Base-by-base conservation (phyloP, 2,888 invertebrate genomes). In the Agrochola lychnidis region DNA sequence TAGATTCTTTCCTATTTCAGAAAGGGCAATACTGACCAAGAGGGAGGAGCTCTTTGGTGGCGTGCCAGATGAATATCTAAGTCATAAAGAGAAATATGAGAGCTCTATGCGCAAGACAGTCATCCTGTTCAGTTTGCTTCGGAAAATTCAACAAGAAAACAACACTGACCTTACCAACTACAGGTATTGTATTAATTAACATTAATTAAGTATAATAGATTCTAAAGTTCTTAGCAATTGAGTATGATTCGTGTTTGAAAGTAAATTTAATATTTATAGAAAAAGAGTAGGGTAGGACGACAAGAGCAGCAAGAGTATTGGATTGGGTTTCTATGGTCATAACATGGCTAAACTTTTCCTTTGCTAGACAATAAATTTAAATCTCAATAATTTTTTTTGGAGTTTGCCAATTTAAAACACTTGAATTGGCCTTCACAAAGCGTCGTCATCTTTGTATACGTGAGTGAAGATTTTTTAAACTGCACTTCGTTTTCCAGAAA, bases 11-110 rank as follows among this genome's bases (percentile, higher is more conserved):
- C 6, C 16, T 72, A 74, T 93, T 92, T 19, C 88, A 96, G 96
- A 96, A 88, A 87, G 87, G 45, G 67, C 89, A 4, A 88, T 96
- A 72, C 70, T 94, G 30, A 93, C 94, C 1, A 95, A 98, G 92
- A 97, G 97, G 0, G 87, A 90, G 12, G 97, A 97, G 51, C 90
- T 98, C 48, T 94, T 97, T 80, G 97, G 97, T 74, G 95, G 96
- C 36, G 91, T 97, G 0, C 98, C 98, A 2, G 95, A 97, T 14
- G 98, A 98, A 71, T 98, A 98, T 92, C 95, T 98, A 81, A 98
- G 98, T 73, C 98, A 98, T 90, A 98, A 98, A 89, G 98, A 99
- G 89, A 97, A 98, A 78, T 99, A 98, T 91, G 98, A 98, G 91
- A 97, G 97, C 88, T 97, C 98, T 5, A 91, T 98, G 40, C 97